These are phyloP conservation scores for Lottia gigantea DNA, from an alignment of 2,888 invertebrate species.

Conservation along the genomic window DNA sequence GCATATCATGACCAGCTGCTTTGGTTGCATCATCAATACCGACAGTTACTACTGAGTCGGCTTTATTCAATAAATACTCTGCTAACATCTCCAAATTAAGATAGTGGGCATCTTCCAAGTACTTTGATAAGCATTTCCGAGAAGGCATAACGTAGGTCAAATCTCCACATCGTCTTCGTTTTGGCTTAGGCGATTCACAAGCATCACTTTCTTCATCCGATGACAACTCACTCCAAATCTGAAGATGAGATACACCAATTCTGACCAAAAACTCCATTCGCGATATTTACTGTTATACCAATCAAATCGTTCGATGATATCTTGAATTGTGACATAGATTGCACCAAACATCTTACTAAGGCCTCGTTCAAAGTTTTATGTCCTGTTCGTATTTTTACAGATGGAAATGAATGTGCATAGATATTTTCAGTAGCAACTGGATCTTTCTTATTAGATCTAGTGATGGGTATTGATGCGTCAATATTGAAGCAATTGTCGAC, in stretches of 20 bases:
- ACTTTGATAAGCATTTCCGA: neutral
- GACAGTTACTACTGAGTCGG: neutral
- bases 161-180: neutral
- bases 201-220: neutral
- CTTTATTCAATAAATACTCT: neutral
- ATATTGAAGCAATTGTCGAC: no score
- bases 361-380: neutral
- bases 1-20: neutral
- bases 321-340: neutral
- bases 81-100: neutral
- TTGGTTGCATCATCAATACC: neutral
- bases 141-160: neutral
- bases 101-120: neutral
- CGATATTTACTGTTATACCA: neutral
- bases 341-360: neutral
- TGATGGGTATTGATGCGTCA: no score
- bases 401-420: neutral
- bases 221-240: neutral
- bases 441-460: no score
- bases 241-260: neutral
- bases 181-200: neutral
- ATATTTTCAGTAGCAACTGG: no score
- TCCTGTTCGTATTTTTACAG: constrained; percentile 5
- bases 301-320: neutral
- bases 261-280: neutral